phyloP scores from a whole-genome alignment of 30 jellyfish, hydroid and myxozoan genomes.

The Turritopsis dohrnii region DNA sequence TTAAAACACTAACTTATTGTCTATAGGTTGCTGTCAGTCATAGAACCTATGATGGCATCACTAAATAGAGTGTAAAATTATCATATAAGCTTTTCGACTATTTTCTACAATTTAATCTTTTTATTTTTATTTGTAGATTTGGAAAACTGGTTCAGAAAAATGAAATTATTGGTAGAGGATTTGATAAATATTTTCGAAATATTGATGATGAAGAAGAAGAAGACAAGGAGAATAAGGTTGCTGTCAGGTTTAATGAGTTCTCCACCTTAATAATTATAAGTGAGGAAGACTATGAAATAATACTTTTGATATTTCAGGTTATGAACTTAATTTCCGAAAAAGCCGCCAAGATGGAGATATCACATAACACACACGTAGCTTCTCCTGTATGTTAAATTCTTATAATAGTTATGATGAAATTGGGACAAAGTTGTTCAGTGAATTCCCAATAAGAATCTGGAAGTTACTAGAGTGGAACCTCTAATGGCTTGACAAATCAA shows the following conservation, averaged over 20 bases:
- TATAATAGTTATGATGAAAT: background rate
- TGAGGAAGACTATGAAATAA: background rate
- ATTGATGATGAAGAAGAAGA: constrained; percentile 19
- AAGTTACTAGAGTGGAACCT: background rate
- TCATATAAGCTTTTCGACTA: too few relatives aligned
- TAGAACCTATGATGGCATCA: too few relatives aligned
- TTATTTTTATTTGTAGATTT: constrained; percentile 41
- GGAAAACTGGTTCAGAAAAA: constrained; percentile 88
- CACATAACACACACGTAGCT: background rate
- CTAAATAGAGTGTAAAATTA: too few relatives aligned
- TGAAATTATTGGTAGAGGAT: constrained; percentile 41
- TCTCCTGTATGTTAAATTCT: background rate
- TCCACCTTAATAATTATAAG: too few relatives aligned
- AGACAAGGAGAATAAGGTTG: constrained; percentile 3
- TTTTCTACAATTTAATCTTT: too few relatives aligned
- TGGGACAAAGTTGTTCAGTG: background rate
- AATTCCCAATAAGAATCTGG: background rate
- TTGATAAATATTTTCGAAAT: constrained; percentile 49
- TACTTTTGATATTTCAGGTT: constrained; percentile 28
- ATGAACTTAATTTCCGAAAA: constrained; percentile 44
- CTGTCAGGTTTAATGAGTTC: background rate
- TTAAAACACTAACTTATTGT: background rate
- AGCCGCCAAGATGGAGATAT: constrained; percentile 55
- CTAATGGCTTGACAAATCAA: background rate
- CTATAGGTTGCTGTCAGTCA: too few relatives aligned